Conservation (phyloP, 2,797 vertebrate genomes). For the Scleropages formosus region DNA sequence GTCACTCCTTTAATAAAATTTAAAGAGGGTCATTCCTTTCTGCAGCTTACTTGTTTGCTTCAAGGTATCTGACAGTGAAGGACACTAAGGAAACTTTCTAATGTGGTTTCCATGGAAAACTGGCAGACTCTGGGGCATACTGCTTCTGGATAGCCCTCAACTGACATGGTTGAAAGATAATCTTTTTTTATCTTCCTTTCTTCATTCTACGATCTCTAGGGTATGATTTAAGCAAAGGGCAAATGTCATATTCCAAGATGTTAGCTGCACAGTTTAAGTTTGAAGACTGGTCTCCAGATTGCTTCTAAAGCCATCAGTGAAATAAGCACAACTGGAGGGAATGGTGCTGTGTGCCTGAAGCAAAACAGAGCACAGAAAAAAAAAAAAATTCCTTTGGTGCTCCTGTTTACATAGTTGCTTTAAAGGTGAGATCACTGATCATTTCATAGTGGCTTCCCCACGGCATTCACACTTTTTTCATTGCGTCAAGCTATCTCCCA, state of each 20-base stretch:
- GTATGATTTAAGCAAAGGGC: constrained; percentile 5
- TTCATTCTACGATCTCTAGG: constrained; percentile 1
- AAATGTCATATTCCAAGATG: neutral
- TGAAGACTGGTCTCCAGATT: neutral
- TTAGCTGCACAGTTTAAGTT: constrained; percentile 7
- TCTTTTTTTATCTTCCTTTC: neutral
- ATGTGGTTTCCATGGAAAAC: constrained; percentile 3
- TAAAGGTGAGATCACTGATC: neutral
- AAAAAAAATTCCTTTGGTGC: neutral
- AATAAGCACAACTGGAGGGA: neutral
- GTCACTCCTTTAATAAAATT: constrained; percentile 23
- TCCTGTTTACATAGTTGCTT: neutral
- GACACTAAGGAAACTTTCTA: constrained; percentile 5
- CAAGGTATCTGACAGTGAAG: constrained; percentile 13
- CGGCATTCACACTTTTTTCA: neutral
- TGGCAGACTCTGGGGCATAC: neutral
- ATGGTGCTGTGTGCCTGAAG: neutral
- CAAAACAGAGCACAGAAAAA: neutral
- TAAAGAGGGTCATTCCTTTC: constrained; percentile 15
- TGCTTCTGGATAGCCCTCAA: neutral
- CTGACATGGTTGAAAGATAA: constrained; percentile 6
- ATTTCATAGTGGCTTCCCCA: neutral
- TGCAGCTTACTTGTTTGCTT: neutral
- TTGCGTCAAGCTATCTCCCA: neutral
- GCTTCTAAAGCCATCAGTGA: constrained; percentile 2